Evolutionary conservation across 2,888 invertebrate genomes (phyloP).

Genomic region (Adela reaumurella): DNA sequence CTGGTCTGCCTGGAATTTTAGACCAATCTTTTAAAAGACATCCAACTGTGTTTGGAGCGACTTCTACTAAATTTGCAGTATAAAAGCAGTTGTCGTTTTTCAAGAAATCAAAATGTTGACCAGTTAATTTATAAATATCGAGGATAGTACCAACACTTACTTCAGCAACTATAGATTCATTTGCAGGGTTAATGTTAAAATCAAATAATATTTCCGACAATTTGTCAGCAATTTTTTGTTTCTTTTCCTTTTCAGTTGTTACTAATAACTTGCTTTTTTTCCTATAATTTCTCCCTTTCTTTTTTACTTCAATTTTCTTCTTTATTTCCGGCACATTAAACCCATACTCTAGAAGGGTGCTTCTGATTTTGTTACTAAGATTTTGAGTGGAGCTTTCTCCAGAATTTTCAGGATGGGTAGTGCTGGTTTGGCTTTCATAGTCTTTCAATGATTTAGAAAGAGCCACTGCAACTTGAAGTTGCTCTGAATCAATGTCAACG

Average conservation of each 20-base stretch:
- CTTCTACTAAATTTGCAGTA: conserved; percentile 40
- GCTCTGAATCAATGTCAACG: conserved; percentile 59
- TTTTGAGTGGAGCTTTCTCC: conserved; percentile 20
- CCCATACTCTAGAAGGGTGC: conserved; percentile 60
- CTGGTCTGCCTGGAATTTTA: conserved; percentile 60
- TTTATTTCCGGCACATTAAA: conserved; percentile 45
- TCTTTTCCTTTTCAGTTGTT: conserved; percentile 24
- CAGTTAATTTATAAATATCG: background rate
- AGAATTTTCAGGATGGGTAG: too few species aligned
- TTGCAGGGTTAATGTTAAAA: conserved; percentile 17
- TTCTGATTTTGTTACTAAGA: conserved; percentile 34
- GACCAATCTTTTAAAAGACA: conserved; percentile 59
- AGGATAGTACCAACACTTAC: background rate
- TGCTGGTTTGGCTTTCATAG: conserved; percentile 9
- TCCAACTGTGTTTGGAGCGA: conserved; percentile 30
- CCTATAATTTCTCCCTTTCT: conserved; percentile 18
- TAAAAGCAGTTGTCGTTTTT: conserved; percentile 36
- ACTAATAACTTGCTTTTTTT: conserved; percentile 30
- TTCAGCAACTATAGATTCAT: conserved; percentile 5
- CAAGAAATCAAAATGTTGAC: conserved; percentile 13
- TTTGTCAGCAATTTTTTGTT: conserved; percentile 28
- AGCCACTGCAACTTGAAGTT: conserved; percentile 65
- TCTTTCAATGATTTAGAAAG: conserved; percentile 56
- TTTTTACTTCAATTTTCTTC: conserved; percentile 15
- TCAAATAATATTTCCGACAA: conserved; percentile 32